These are phyloP conservation scores for Gobio gobio DNA, from an alignment of 2,113 vertebrate genomes.

Conservation along the genomic window DNA sequence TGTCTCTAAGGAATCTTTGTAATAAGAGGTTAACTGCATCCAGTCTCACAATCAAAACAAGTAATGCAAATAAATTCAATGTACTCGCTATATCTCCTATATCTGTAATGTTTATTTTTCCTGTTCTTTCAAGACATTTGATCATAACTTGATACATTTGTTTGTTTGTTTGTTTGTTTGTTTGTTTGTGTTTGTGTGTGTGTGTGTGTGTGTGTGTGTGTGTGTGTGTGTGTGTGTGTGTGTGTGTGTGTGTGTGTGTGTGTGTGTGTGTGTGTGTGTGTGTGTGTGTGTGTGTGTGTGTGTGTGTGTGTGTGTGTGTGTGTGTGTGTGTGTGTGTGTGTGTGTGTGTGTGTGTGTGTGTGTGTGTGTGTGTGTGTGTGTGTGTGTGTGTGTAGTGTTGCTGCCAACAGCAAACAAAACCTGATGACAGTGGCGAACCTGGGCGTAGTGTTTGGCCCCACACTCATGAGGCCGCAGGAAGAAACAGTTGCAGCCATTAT, in stretches of 20 bases:
- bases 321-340: neutral
- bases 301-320: too few relatives aligned
- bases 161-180: too few relatives aligned
- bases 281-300: too few relatives aligned
- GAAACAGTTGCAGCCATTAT: slow-evolving; percentile 97
- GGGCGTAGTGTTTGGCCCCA: slow-evolving; percentile 97
- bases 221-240: too few relatives aligned
- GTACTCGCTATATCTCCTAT: neutral
- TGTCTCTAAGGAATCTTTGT: neutral
- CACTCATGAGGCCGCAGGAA: slow-evolving; percentile 95
- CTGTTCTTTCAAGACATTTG: neutral
- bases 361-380: neutral
- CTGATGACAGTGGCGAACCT: slow-evolving; percentile 97
- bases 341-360: too few relatives aligned
- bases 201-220: too few relatives aligned
- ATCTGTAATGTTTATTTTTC: neutral
- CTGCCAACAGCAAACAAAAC: slow-evolving; percentile 90
- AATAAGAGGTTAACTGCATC: neutral
- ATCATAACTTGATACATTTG: neutral
- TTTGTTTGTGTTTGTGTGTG: too few relatives aligned
- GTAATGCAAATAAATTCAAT: neutral
- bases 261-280: too few relatives aligned
- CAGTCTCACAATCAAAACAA: neutral
- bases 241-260: too few relatives aligned
- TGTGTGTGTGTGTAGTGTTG: slow-evolving; percentile 78